Conservation (phyloP, 1,140 invertebrate genomes). For the Lepidotrigona ventralis region DNA sequence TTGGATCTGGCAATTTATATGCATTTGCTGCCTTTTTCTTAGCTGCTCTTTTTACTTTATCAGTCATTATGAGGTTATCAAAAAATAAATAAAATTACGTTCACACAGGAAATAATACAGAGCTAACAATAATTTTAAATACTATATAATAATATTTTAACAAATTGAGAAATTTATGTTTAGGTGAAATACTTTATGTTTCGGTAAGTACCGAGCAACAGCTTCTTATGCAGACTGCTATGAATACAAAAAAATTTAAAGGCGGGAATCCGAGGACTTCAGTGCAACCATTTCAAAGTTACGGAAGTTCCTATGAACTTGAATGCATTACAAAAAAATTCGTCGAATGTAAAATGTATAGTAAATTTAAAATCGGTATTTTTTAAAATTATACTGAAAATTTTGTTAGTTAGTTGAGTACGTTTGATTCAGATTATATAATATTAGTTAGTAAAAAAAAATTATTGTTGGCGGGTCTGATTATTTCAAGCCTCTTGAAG, state of each 20-base stretch:
- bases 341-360: neutral
- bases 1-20: conserved; percentile 87
- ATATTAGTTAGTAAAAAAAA: neutral
- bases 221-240: neutral
- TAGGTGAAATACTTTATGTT: neutral
- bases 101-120: neutral
- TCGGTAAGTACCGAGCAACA: neutral
- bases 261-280: conserved; percentile 13
- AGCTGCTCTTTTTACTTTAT: conserved; percentile 72
- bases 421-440: neutral
- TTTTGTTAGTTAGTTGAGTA: neutral
- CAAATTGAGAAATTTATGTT: conserved; percentile 5
- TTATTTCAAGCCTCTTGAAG: neutral
- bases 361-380: neutral
- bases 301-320: conserved; percentile 10
- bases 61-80: conserved; percentile 69
- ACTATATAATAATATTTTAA: neutral
- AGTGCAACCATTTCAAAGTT: neutral
- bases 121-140: neutral
- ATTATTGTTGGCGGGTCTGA: neutral
- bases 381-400: neutral
- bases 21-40: conserved; percentile 84
- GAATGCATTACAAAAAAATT: neutral
- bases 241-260: conserved; percentile 21
- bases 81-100: neutral